Evolutionary conservation across 2,797 vertebrate genomes (phyloP).

Genomic region (Eulemur albifrons): DNA sequence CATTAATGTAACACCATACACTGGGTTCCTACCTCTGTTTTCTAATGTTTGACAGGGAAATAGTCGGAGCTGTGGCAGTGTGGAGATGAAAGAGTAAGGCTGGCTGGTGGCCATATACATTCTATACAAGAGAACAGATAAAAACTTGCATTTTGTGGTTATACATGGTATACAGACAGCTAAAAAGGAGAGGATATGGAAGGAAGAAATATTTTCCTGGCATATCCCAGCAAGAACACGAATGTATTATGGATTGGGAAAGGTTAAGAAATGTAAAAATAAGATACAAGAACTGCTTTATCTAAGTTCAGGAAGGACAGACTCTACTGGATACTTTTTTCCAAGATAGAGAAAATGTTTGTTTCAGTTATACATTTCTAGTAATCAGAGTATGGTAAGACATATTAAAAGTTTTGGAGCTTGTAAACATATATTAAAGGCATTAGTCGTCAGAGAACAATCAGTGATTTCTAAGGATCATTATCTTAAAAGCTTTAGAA

Average conservation of each 20-base stretch:
- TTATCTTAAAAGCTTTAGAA: constrained; percentile 70
- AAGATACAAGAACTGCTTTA: background rate
- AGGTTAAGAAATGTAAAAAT: constrained; percentile 40
- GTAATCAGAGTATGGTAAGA: constrained; percentile 37
- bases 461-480: constrained; percentile 53
- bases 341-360: constrained; percentile 24
- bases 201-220: background rate
- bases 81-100: background rate
- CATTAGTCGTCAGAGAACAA: constrained; percentile 45
- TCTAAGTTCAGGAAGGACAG: constrained; percentile 25
- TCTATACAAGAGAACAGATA: background rate
- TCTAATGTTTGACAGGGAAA: background rate
- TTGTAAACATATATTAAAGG: constrained; percentile 55
- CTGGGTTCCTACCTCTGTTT: background rate
- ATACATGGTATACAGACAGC: background rate
- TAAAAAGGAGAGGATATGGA: background rate
- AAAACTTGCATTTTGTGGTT: background rate
- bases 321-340: background rate
- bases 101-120: background rate
- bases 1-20: background rate
- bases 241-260: background rate
- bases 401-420: constrained; percentile 26
- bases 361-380: constrained; percentile 40
- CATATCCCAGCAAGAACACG: background rate
- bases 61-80: background rate